phyloP scores from a whole-genome alignment of 2,797 vertebrate species.

The Cossypha heuglini region DNA sequence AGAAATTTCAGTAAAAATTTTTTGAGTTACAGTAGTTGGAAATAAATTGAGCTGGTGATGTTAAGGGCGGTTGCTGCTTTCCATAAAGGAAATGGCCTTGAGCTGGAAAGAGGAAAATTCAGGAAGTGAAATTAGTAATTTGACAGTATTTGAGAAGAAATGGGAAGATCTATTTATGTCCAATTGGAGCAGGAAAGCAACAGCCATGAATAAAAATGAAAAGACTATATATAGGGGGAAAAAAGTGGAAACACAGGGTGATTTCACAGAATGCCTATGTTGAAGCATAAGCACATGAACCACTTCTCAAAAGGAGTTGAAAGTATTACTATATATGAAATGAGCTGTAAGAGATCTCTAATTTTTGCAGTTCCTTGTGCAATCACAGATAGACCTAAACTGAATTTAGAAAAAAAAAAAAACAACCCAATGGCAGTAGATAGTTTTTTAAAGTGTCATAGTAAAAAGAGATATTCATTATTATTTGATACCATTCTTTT shows the following conservation, averaged over 20 bases:
- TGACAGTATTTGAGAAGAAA: not conserved
- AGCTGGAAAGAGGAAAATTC: not conserved
- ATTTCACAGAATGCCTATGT: not conserved
- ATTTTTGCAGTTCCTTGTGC: not conserved
- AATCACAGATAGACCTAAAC: not conserved
- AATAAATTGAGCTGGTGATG: not conserved
- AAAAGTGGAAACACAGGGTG: not conserved
- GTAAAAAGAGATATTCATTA: not conserved
- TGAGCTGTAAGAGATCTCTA: not conserved
- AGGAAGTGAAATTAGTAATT: not conserved
- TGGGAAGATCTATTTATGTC: not conserved
- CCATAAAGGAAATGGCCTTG: constrained; percentile 2
- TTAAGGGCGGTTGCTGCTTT: not conserved
- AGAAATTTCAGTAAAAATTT: not conserved
- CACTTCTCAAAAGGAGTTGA: not conserved
- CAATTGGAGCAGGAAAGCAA: not conserved
- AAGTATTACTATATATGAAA: not conserved
- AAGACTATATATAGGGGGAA: not conserved
- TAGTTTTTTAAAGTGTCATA: not conserved
- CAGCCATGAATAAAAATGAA: not conserved
- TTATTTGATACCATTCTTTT: not conserved
- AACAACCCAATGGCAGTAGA: not conserved
- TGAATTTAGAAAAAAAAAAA: not conserved
- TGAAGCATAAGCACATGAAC: not conserved
- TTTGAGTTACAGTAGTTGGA: not conserved